Evolutionary conservation across 2,888 invertebrate genomes (phyloP), one percentile per base, ranked within the genome.

Genomic region (Beris morrisii): DNA sequence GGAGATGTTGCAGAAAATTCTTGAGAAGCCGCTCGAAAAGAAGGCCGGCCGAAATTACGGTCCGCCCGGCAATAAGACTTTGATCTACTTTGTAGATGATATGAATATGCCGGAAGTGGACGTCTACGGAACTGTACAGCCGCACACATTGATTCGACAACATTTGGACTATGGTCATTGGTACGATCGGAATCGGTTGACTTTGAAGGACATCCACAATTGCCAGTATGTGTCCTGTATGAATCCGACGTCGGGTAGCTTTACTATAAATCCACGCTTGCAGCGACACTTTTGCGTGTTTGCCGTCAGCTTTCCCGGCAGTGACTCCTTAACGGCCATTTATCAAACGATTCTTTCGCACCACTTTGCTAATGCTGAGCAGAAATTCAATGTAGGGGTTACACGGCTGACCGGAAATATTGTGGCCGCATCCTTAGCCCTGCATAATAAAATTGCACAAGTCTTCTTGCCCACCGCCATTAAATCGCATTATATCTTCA

Each of bases 211-310:
- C 70, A 95, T 97, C 69, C 95, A 95, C 78, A 97, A 96, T 76
- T 96, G 96, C 67, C 97, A 97, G 78, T 97, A 97, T 76, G 91
- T 97, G 12, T 91, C 95, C 43, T 96, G 96, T 78, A 97, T 97
- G 97, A 97, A 97, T 82, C 97, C 97, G 0, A 97, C 97, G 0
- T 95, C 97, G 31, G 97, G 97, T 56, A 95, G 95, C 76, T 97
- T 97, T 75, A 96, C 96, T 4, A 95, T 97, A 71, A 96, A 97
- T 83, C 94, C 97, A 0, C 85, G 97, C 70, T 83, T 97, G 7
- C 96, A 97, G 78, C 83, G 94, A 59, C 94, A 95, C 78, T 95
- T 95, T 76, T 89, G 92, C 74, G 93, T 94, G 0, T 92, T 94
- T 77, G 93, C 93, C 3, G 89, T 94, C 45, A 90, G 89, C 78